phyloP scores from a whole-genome alignment of 2,797 vertebrate genomes.

The Lophotriccus pileatus region DNA sequence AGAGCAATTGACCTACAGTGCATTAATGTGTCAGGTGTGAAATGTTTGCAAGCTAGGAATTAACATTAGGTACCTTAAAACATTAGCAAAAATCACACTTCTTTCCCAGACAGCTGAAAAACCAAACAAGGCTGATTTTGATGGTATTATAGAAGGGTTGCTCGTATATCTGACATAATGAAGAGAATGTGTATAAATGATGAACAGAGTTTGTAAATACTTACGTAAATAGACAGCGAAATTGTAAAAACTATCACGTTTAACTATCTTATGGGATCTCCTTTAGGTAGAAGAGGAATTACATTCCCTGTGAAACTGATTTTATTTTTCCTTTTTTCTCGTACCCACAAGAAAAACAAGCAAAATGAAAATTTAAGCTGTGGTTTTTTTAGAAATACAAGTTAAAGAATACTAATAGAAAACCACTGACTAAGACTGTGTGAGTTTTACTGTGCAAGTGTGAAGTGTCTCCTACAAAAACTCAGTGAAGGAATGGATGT shows the following conservation, averaged over 20 bases:
- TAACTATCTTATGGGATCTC: accelerated
- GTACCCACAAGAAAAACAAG: background rate
- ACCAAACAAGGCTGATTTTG: background rate
- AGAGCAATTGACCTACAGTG: background rate
- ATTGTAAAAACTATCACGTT: background rate
- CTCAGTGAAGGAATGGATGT: background rate
- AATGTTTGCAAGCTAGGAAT: background rate
- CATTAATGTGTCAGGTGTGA: background rate
- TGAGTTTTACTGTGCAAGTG: background rate
- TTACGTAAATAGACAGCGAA: background rate
- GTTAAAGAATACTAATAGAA: background rate
- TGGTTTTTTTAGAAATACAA: background rate
- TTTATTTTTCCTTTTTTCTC: background rate
- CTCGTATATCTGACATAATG: background rate
- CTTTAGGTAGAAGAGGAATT: background rate
- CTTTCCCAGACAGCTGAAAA: background rate
- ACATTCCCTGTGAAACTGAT: background rate
- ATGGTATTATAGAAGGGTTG: background rate
- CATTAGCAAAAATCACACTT: background rate
- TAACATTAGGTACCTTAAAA: background rate
- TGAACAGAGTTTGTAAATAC: background rate
- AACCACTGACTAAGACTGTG: background rate
- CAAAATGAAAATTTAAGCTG: background rate
- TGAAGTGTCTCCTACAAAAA: background rate
- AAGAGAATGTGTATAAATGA: background rate